These are phyloP conservation scores for Bos taurus DNA, from an alignment of 2,113 vertebrate genomes.

Conservation along the genomic window DNA sequence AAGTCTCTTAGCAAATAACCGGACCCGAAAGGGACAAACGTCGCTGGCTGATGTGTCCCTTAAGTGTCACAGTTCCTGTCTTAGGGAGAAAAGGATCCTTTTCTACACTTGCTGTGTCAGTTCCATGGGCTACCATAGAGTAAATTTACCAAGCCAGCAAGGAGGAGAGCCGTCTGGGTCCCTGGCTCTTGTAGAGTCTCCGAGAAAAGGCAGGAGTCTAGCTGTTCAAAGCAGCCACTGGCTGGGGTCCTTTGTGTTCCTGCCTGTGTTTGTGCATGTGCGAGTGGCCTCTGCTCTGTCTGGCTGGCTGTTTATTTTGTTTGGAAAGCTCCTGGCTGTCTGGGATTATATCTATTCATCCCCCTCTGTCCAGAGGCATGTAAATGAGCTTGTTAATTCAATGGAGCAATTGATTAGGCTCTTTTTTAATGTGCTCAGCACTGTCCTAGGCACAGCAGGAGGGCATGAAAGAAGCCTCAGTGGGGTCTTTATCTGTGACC, in stretches of 20 bases:
- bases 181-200: not conserved
- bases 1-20: not conserved
- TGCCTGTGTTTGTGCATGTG: conserved; percentile 12
- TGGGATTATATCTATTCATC: conserved; percentile 46
- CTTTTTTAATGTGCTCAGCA: conserved; percentile 7
- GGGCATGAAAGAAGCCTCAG: not conserved
- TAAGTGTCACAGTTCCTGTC: not conserved
- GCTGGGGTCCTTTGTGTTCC: conserved; percentile 46
- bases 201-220: not conserved
- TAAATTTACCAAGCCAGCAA: not conserved
- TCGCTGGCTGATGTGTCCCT: not conserved
- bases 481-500: not conserved
- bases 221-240: not conserved
- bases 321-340: conserved; percentile 43
- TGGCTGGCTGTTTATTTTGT: conserved; percentile 54
- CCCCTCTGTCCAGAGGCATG: conserved; percentile 22
- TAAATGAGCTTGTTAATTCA: conserved; percentile 67
- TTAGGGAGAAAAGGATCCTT: not conserved
- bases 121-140: not conserved
- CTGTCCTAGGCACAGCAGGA: not conserved
- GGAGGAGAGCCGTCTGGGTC: not conserved
- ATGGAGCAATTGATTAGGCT: conserved; percentile 26
- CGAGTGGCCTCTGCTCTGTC: conserved; percentile 27
- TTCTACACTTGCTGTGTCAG: not conserved
- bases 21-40: not conserved